phyloP scores from a whole-genome alignment of 2,113 vertebrate species.

The Sinocyclocheilus anophthalmus region DNA sequence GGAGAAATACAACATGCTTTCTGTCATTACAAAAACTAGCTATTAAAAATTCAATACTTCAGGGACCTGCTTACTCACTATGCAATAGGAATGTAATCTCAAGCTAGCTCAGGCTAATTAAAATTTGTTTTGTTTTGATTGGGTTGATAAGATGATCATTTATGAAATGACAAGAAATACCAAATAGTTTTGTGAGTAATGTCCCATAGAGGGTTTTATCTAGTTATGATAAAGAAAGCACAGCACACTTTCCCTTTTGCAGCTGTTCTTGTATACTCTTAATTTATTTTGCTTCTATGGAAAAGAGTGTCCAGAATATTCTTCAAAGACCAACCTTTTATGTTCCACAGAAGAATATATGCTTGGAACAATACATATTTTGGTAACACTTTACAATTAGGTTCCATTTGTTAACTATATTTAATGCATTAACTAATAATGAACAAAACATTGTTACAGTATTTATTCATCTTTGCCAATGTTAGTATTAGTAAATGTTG shows the following conservation, averaged over 20 bases:
- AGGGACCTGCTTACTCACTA: constrained; percentile 30
- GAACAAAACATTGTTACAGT: too few relatives aligned
- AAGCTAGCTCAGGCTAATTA: not conserved
- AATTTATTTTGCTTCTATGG: not conserved
- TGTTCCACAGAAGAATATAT: not conserved
- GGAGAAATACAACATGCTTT: not conserved
- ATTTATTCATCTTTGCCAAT: too few relatives aligned
- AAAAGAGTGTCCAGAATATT: not conserved
- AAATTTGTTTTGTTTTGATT: not conserved
- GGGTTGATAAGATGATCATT: not conserved
- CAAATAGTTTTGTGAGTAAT: not conserved
- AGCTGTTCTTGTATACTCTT: not conserved
- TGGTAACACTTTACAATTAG: too few relatives aligned
- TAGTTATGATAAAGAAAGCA: not conserved
- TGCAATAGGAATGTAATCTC: constrained; percentile 43
- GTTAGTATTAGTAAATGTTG: too few relatives aligned
- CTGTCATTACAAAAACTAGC: constrained; percentile 28
- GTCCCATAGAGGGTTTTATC: not conserved
- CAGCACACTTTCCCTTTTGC: not conserved
- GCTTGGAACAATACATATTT: not conserved
- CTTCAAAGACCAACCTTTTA: not conserved
- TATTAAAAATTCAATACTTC: constrained; percentile 43
- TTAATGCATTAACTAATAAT: too few relatives aligned
- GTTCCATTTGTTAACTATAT: too few relatives aligned
- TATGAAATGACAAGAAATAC: not conserved